Evolutionary conservation across 1,140 invertebrate species (phyloP).

Genomic region (Manduca sexta): DNA sequence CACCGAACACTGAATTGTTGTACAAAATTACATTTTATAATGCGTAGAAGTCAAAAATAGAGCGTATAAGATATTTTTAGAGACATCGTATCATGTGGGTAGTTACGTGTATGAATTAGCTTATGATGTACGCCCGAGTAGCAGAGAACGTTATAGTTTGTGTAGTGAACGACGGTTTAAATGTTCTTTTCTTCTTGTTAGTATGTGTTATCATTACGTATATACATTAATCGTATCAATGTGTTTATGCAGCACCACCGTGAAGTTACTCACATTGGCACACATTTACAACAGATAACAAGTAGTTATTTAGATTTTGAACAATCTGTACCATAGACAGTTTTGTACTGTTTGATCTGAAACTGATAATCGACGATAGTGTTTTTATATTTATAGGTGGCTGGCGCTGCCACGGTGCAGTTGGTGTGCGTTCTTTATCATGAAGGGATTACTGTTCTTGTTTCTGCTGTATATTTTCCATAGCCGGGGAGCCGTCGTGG

Average conservation of each 20-base stretch:
- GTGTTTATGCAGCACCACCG: too few species aligned
- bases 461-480: constrained; percentile 32
- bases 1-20: too few species aligned
- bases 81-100: too few species aligned
- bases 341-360: neutral
- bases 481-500: constrained; percentile 36
- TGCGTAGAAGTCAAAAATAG: too few species aligned
- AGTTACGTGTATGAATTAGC: too few species aligned
- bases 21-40: too few species aligned
- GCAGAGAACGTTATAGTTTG: constrained; percentile 18
- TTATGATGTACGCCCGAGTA: constrained; percentile 8
- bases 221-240: too few species aligned
- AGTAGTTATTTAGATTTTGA: neutral
- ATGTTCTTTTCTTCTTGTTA: constrained; percentile 24
- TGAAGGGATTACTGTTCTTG: constrained; percentile 34
- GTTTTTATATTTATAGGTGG: constrained; percentile 28
- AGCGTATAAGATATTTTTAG: too few species aligned
- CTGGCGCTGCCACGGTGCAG: constrained; percentile 15
- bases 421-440: constrained; percentile 24
- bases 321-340: neutral
- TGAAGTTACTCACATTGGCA: neutral
- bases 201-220: constrained; percentile 7
- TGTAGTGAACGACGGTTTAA: constrained; percentile 26
- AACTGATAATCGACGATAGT: neutral
- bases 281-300: neutral